These are phyloP conservation scores for Rhabdomys pumilio DNA, from an alignment of 2,797 vertebrate genomes.

Conservation along the genomic window DNA sequence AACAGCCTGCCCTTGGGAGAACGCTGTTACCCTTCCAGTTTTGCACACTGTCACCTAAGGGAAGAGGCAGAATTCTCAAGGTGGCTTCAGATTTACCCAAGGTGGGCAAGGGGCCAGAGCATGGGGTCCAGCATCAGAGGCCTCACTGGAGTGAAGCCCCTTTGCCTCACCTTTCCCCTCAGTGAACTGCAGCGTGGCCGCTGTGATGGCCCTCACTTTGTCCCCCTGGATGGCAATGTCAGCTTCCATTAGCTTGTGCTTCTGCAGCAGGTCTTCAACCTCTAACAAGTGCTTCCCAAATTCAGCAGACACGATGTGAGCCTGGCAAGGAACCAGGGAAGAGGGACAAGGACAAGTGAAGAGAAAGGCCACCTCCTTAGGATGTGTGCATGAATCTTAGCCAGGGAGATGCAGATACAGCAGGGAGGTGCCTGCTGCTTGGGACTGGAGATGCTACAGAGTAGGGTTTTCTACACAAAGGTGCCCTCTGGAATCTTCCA, in stretches of 20 bases:
- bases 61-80: slow-evolving; percentile 56
- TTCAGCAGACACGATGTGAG: slow-evolving; percentile 93
- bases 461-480: neutral
- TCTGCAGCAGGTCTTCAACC: slow-evolving; percentile 97
- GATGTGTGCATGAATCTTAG: neutral
- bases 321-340: slow-evolving; percentile 86
- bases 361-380: neutral
- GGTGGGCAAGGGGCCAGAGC: neutral
- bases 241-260: slow-evolving; percentile 94
- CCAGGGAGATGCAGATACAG: neutral
- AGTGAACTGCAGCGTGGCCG: slow-evolving; percentile 93
- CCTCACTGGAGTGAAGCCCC: neutral
- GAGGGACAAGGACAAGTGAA: neutral
- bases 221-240: slow-evolving; percentile 96
- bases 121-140: neutral
- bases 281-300: slow-evolving; percentile 97
- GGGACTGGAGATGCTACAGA: neutral
- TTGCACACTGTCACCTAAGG: neutral
- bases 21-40: neutral
- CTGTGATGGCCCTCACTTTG: slow-evolving; percentile 92
- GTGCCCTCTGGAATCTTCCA: neutral
- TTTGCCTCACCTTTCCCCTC: slow-evolving; percentile 93
- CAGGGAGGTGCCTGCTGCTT: neutral
- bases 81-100: neutral
- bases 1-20: neutral